A percentile compares a stretch with the other conserved stretches of the same genome.
phyloP scores from a whole-genome alignment of 1,140 invertebrate genomes.

The Drosophila leontia region DNA sequence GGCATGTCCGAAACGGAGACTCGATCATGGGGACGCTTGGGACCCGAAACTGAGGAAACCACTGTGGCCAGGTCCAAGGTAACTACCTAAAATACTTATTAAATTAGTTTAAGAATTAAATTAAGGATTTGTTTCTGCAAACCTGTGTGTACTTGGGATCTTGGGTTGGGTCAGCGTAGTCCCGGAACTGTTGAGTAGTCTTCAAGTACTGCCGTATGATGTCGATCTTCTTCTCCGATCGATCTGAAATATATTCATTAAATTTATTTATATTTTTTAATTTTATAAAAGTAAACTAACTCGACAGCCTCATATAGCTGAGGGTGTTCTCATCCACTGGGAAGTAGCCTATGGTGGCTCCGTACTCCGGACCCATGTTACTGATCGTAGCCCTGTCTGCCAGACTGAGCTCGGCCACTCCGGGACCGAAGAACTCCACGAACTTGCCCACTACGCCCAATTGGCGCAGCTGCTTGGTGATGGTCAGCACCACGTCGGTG shows the following conservation, averaged over 20 bases:
- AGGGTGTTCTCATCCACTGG: slow-evolving; percentile 96
- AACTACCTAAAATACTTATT: slow-evolving; percentile 87
- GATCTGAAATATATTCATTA: slow-evolving; percentile 87
- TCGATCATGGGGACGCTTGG: slow-evolving; percentile 98
- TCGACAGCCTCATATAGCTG: slow-evolving; percentile 94
- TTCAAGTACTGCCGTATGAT: slow-evolving; percentile 94
- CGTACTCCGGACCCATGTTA: slow-evolving; percentile 99
- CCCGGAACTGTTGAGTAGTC: slow-evolving; percentile 92
- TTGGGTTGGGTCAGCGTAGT: slow-evolving; percentile 91
- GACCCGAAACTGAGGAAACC: slow-evolving; percentile 97
- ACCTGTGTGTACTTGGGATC: slow-evolving; percentile 95
- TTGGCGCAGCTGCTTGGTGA: slow-evolving; percentile 97
- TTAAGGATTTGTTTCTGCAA: background rate
- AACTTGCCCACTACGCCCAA: slow-evolving; percentile 99
- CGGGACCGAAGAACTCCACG: slow-evolving; percentile 98
- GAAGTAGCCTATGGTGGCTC: slow-evolving; percentile 98
- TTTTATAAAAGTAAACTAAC: slow-evolving; percentile 86
- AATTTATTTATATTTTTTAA: background rate
- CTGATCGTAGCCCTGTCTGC: slow-evolving; percentile 97
- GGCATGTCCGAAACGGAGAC: slow-evolving; percentile 96
- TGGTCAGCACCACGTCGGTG: slow-evolving; percentile 98
- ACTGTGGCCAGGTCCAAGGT: slow-evolving; percentile 95
- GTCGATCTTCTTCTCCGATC: slow-evolving; percentile 92
- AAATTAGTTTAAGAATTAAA: background rate
- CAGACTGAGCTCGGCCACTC: slow-evolving; percentile 94